A percentile compares a stretch with the other conserved stretches of the same genome.
Evolutionary conservation across 2,888 invertebrate genomes (phyloP).

Genomic region (Cistogaster globosa): DNA sequence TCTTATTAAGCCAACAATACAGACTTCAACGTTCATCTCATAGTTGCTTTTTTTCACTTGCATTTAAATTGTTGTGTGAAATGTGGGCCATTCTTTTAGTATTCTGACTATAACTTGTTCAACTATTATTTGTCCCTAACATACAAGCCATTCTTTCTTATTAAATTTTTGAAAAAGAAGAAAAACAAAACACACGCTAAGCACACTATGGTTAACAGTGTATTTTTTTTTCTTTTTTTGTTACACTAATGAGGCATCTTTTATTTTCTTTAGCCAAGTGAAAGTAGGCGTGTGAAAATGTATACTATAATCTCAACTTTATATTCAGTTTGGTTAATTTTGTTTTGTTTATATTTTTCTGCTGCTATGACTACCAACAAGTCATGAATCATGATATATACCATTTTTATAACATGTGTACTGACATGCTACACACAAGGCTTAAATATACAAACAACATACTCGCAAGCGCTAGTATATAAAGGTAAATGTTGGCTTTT

Average conservation of each 20-base stretch:
- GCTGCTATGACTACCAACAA: conserved; percentile 31
- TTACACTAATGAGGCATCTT: conserved; percentile 66
- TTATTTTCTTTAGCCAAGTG: conserved; percentile 47
- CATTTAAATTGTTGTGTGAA: conserved; percentile 42
- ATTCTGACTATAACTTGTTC: not conserved
- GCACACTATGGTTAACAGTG: not conserved
- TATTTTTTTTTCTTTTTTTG: conserved; percentile 14
- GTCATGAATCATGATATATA: not conserved
- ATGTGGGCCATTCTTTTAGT: conserved; percentile 61
- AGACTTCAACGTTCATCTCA: not conserved
- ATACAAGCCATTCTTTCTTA: conserved; percentile 28
- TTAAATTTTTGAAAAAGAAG: conserved; percentile 41
- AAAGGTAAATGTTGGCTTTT: too few species aligned
- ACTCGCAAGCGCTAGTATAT: too few species aligned
- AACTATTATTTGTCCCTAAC: conserved; percentile 32
- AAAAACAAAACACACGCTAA: not conserved
- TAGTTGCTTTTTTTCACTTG: not conserved
- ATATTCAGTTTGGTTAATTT: conserved; percentile 30
- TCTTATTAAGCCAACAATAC: not conserved
- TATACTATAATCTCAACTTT: conserved; percentile 53
- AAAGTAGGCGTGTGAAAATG: conserved; percentile 70
- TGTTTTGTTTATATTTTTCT: not conserved
- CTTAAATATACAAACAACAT: not conserved
- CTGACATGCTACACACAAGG: not conserved
- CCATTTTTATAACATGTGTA: not conserved